A percentile compares a stretch with the other conserved stretches of the same genome.
Evolutionary conservation across 2,888 invertebrate species (phyloP).

Genomic region (Globia sparganii): DNA sequence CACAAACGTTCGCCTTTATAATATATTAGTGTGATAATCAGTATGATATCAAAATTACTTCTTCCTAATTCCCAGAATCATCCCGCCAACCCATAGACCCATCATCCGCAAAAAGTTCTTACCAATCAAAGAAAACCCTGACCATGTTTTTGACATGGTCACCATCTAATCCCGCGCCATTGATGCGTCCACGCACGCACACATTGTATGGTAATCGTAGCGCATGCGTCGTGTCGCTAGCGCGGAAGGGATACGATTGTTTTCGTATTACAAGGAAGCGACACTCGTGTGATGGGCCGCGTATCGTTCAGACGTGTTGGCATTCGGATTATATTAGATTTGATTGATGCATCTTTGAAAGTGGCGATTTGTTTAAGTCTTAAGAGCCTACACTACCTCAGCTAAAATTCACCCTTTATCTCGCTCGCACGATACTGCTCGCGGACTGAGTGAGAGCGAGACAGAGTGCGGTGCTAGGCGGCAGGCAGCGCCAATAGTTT

Average conservation of each 20-base stretch:
- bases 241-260: constrained; percentile 74
- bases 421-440: too few relatives aligned
- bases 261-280: constrained; percentile 68
- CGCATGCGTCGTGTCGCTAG: constrained; percentile 70
- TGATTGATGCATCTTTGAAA: constrained; percentile 50
- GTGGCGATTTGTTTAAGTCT: constrained; percentile 42
- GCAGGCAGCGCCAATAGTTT: too few relatives aligned
- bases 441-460: too few relatives aligned
- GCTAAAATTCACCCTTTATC: too few relatives aligned
- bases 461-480: too few relatives aligned
- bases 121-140: not conserved
- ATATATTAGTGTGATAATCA: too few relatives aligned
- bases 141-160: too few relatives aligned
- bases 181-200: constrained; percentile 82
- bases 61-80: not conserved
- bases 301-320: constrained; percentile 51
- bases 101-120: not conserved
- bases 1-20: too few relatives aligned
- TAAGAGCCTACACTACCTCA: too few relatives aligned
- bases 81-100: not conserved
- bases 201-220: constrained; percentile 88
- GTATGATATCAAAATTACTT: too few relatives aligned
- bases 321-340: constrained; percentile 49
- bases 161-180: constrained; percentile 68
- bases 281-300: constrained; percentile 61